These are phyloP conservation scores for Otolemur garnettii DNA, from an alignment of 2,113 vertebrate genomes.

Conservation along the genomic window DNA sequence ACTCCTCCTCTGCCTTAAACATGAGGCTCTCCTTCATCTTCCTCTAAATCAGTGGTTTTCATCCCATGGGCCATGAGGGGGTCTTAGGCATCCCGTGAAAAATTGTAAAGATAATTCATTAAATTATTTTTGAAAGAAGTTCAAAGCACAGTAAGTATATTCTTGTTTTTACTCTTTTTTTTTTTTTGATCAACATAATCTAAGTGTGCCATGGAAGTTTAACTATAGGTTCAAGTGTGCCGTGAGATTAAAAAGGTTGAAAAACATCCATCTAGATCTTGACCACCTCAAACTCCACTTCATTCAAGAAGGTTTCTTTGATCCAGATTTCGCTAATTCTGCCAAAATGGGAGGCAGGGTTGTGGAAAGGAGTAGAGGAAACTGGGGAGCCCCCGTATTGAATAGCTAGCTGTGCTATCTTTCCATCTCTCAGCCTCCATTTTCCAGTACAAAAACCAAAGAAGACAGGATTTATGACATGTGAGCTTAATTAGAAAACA, in stretches of 20 bases:
- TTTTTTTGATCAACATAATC: too few species aligned
- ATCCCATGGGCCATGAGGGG: too few species aligned
- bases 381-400: not conserved
- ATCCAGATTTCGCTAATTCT: conserved; percentile 8
- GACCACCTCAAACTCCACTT: not conserved
- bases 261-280: not conserved
- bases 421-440: not conserved
- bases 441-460: not conserved
- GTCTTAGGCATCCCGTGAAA: too few species aligned
- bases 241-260: too few species aligned
- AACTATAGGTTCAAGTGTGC: too few species aligned
- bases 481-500: not conserved
- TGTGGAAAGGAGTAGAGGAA: not conserved
- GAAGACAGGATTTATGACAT: not conserved
- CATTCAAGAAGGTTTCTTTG: not conserved
- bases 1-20: not conserved
- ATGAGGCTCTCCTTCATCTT: not conserved
- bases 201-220: too few species aligned
- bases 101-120: too few species aligned
- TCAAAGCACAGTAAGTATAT: too few species aligned
- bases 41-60: not conserved
- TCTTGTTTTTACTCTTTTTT: too few species aligned
- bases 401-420: not conserved
- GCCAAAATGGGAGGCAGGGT: not conserved
- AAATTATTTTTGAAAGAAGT: too few species aligned